phyloP scores from a whole-genome alignment of 2,888 invertebrate genomes.

The Oscheius myriophilus region DNA sequence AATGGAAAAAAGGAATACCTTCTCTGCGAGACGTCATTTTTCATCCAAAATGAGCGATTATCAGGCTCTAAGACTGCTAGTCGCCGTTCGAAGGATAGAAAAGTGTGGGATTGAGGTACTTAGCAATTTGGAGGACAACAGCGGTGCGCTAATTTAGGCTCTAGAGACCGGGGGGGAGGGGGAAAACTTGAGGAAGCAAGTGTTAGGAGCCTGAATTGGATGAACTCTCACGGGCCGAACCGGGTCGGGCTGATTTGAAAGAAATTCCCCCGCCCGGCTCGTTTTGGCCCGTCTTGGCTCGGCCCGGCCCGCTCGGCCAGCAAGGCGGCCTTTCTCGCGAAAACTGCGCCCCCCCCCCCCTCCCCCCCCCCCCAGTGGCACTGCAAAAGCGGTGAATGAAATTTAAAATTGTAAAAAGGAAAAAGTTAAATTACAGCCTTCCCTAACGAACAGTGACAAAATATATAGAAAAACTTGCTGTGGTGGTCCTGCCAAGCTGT shows the following conservation, averaged over 20 bases:
- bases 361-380: too few species aligned
- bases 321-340: too few species aligned
- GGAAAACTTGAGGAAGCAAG: neutral
- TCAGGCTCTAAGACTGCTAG: neutral
- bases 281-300: too few species aligned
- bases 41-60: neutral
- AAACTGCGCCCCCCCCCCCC: too few species aligned
- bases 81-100: neutral
- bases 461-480: too few species aligned
- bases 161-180: conserved; percentile 1
- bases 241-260: neutral
- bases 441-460: too few species aligned
- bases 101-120: conserved; percentile 27
- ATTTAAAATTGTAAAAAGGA: too few species aligned
- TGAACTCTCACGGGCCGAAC: neutral
- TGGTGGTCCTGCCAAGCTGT: too few species aligned
- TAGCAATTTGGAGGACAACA: conserved; percentile 22
- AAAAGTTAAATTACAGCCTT: too few species aligned
- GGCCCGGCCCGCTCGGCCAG: too few species aligned
- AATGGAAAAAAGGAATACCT: too few species aligned
- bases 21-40: neutral
- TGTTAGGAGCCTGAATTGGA: neutral
- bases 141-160: neutral
- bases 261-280: neutral
- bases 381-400: too few species aligned